Evolutionary conservation across 2,888 invertebrate species (phyloP).

Genomic region (Physocephala rufipes): DNA sequence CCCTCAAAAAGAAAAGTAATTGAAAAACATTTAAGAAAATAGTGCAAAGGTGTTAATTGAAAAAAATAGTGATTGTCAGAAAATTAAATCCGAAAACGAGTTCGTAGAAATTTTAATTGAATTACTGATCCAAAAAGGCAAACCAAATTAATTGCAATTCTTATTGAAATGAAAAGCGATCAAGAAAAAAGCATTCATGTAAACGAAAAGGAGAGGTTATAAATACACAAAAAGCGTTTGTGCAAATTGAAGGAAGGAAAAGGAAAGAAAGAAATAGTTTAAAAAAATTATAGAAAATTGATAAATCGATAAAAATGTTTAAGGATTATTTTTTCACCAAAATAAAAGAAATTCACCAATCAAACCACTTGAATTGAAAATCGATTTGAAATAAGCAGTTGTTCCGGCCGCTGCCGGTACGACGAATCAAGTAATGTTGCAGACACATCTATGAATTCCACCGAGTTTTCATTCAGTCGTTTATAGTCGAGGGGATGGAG

Average conservation of each 20-base stretch:
- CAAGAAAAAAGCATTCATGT: conserved; percentile 13
- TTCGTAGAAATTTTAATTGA: conserved; percentile 31
- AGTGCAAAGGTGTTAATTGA: conserved; percentile 11
- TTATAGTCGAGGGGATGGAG: too few species aligned
- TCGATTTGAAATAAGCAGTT: conserved; percentile 20
- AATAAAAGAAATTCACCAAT: neutral
- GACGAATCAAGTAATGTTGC: neutral
- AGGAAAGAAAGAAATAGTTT: neutral
- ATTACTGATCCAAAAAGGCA: conserved; percentile 16
- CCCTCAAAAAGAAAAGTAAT: conserved; percentile 8
- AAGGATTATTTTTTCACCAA: conserved; percentile 32
- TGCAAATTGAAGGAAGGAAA: conserved; percentile 8
- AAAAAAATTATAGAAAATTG: conserved; percentile 10
- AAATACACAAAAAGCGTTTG: too few species aligned
- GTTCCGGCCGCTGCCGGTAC: neutral
- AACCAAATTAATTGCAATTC: conserved; percentile 33
- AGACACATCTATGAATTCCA: neutral
- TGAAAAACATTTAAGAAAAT: conserved; percentile 7
- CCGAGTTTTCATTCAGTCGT: too few species aligned
- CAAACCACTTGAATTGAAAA: neutral
- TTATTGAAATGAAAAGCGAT: conserved; percentile 32
- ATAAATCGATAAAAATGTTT: conserved; percentile 10
- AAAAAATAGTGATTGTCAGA: conserved; percentile 39
- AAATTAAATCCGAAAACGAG: conserved; percentile 28
- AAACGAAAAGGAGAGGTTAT: conserved; percentile 6